phyloP scores from a whole-genome alignment of 1,140 invertebrate species.

The Lordiphosa mommai region DNA sequence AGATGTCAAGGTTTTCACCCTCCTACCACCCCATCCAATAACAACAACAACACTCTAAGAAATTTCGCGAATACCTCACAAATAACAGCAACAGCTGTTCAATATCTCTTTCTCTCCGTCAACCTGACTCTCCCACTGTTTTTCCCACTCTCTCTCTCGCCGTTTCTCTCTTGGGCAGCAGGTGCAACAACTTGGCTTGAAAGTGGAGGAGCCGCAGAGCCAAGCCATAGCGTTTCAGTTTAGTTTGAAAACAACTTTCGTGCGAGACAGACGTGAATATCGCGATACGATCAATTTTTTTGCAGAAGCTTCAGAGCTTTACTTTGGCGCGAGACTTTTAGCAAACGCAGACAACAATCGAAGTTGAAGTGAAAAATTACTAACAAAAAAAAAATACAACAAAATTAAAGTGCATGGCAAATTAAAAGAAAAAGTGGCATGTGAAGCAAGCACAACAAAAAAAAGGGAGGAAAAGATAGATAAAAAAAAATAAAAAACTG shows the following conservation, averaged over 20 bases:
- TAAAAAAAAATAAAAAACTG: neutral
- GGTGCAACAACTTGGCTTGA: constrained; percentile 28
- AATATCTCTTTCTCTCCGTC: neutral
- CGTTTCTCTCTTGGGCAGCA: constrained; percentile 7
- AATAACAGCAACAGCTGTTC: constrained; percentile 12
- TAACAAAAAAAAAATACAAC: constrained; percentile 8
- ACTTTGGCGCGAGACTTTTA: constrained; percentile 53
- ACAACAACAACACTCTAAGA: neutral
- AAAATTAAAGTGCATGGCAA: constrained; percentile 53
- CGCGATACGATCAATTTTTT: constrained; percentile 7
- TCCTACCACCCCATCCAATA: neutral
- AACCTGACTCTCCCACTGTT: constrained; percentile 5
- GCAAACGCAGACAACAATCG: constrained; percentile 19
- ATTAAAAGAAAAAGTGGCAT: constrained; percentile 54
- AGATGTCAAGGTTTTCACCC: constrained; percentile 32
- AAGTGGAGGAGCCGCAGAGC: neutral
- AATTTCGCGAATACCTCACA: constrained; percentile 38
- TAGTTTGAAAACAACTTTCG: constrained; percentile 73
- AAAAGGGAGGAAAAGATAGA: neutral
- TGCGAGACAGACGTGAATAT: constrained; percentile 60
- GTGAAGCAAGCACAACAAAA: constrained; percentile 30
- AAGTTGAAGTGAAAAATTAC: constrained; percentile 41
- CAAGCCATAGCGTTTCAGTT: constrained; percentile 4
- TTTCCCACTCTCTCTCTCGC: neutral
- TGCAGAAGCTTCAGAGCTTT: constrained; percentile 3